phyloP scores from a whole-genome alignment of 2,113 vertebrate species.

The Vulpes lagopus region DNA sequence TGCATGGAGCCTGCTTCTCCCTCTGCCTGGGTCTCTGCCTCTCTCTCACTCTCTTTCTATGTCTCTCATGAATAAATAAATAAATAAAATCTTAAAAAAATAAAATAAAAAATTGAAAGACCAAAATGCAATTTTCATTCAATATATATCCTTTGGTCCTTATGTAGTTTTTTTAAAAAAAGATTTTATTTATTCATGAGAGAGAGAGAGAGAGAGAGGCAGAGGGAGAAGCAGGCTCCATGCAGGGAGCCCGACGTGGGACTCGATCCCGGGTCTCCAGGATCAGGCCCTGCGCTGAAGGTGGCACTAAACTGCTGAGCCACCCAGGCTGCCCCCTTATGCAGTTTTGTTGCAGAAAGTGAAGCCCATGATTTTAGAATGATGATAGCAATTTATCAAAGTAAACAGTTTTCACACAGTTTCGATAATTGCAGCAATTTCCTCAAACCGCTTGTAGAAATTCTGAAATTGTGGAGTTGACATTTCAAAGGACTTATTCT shows the following conservation, averaged over 20 bases:
- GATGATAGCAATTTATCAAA: background rate
- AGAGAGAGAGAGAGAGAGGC: too few species aligned
- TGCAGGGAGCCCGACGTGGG: too few species aligned
- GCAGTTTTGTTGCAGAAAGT: conserved; percentile 49
- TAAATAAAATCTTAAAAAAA: too few species aligned
- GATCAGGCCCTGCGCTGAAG: too few species aligned
- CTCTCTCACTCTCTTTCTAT: too few species aligned
- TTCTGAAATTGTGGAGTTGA: conserved; percentile 96
- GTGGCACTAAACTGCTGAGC: too few species aligned
- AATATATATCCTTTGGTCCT: conserved; percentile 67
- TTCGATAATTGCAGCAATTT: conserved; percentile 94
- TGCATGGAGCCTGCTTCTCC: too few species aligned
- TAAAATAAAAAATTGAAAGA: conserved; percentile 34
- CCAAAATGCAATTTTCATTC: conserved; percentile 68
- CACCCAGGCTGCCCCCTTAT: background rate
- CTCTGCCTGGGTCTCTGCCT: too few species aligned
- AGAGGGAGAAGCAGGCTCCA: too few species aligned
- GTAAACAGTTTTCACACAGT: conserved; percentile 87
- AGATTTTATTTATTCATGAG: too few species aligned
- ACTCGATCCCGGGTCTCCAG: too few species aligned
- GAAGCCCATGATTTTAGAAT: conserved; percentile 39
- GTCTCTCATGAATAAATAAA: too few species aligned
- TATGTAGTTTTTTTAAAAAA: background rate
- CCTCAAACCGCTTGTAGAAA: conserved; percentile 95
- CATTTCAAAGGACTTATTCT: conserved; percentile 94